Conservation (phyloP, 2,888 invertebrate species). For the Thelaira solivaga region DNA sequence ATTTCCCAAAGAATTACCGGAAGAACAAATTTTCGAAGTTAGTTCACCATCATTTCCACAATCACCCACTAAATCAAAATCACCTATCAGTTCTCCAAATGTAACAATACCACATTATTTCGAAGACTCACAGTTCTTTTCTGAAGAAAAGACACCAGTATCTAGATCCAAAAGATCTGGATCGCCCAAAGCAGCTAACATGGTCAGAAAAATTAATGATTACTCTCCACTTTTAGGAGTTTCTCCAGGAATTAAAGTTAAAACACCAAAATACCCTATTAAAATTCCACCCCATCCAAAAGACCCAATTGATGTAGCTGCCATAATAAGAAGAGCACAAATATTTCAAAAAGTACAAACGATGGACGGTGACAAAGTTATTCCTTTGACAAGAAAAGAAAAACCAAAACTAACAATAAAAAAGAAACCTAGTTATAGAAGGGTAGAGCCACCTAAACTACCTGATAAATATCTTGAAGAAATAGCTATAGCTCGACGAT, state of each 20-base stretch:
- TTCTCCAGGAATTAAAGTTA: conserved; percentile 10
- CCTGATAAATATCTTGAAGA: conserved; percentile 1
- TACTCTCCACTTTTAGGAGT: not conserved
- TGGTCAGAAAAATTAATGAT: not conserved
- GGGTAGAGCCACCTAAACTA: conserved; percentile 4
- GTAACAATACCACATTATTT: conserved; percentile 45
- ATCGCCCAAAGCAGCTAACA: not conserved
- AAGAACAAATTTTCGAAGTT: conserved; percentile 44
- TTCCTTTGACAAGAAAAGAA: not conserved
- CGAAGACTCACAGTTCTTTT: not conserved
- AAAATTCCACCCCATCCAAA: conserved; percentile 38
- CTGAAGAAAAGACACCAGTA: not conserved
- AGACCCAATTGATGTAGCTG: conserved; percentile 27
- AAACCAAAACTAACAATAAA: not conserved
- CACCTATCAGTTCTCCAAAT: conserved; percentile 15
- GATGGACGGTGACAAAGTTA: conserved; percentile 14
- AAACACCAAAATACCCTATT: conserved; percentile 25
- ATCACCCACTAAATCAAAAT: not conserved
- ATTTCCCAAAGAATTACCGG: conserved; percentile 28
- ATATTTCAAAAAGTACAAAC: conserved; percentile 21
- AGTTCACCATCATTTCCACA: conserved; percentile 26
- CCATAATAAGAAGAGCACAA: conserved; percentile 41
- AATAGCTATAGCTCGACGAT: conserved; percentile 22
- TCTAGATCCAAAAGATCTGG: not conserved
- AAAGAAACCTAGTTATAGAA: too few species aligned